Evolutionary conservation across 2,113 vertebrate genomes (phyloP), one percentile per base, ranked within the genome.

Genomic region (Ceyx margarethae): DNA sequence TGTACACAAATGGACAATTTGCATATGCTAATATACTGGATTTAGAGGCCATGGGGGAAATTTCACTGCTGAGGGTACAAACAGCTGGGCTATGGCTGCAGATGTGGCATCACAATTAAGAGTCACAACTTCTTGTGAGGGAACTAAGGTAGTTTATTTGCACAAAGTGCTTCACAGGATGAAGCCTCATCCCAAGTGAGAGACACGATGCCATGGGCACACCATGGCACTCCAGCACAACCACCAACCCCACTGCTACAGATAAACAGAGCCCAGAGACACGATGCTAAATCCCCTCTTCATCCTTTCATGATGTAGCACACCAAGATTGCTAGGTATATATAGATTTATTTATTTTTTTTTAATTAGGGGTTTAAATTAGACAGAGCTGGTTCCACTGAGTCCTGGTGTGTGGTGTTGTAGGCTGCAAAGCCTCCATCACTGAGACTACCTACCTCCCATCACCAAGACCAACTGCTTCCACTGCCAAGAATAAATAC

Each of bases 151-250:
- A 6, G 54, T 15, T 73, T 31, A 46, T 16, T 18, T 12, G 19
- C 62, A 64, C 25, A 4, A 37, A 18, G 23, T 4, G 18, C 40
- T 79, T 28, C 16, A 3, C 14, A 28, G 61, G 56, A 67, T 19
- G 31, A 57, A 72, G 66, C 53, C 61, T 40, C 33, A 10, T 29
- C 43, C 28, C 6, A 2, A 1, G 0, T 3, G 13, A n/a, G n/a
- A 40, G 4, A 45, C 54, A 7, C 0, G 0, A 45, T 3, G 16
- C 22, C 6, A 2, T 1, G 35, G 51, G 29, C 56, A 35, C 48
- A 26, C 35, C 33, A 22, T 0, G 0, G 31, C 21, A 58, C 3
- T 0, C 6, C n/a, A 58, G 67, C 9, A 11, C 53, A 51, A 65
- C 19, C 37, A 66, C 69, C 31, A 33, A 45, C 5, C 13, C 29